Percentiles rank a stretch among this genome's conserved stretches.
Evolutionary conservation across 1,140 invertebrate genomes (phyloP).

Genomic region (Leptoteleia sp.): DNA sequence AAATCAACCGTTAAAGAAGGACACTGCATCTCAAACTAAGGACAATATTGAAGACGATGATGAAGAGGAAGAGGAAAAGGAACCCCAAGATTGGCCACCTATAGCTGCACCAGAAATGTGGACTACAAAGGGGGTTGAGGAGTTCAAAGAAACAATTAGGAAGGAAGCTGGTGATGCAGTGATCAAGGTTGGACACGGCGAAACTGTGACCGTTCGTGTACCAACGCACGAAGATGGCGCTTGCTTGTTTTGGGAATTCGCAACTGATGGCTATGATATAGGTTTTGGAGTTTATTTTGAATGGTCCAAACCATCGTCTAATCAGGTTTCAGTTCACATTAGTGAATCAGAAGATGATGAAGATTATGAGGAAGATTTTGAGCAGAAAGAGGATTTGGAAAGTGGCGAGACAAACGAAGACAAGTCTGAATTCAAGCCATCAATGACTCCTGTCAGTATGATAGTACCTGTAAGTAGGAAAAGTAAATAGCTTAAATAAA

Average conservation of each 20-base stretch:
- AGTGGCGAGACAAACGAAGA: slow-evolving; percentile 74
- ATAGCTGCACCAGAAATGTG: slow-evolving; percentile 95
- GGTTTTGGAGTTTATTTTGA: slow-evolving; percentile 99
- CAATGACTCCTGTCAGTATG: slow-evolving; percentile 75
- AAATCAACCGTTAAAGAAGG: slow-evolving; percentile 75
- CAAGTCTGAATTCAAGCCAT: slow-evolving; percentile 73
- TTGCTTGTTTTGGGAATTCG: slow-evolving; percentile 99
- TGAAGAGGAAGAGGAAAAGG: slow-evolving; percentile 54
- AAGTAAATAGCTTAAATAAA: too few relatives aligned
- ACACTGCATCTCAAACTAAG: slow-evolving; percentile 53
- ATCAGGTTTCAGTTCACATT: slow-evolving; percentile 93
- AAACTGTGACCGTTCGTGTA: slow-evolving; percentile 98
- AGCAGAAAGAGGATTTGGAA: slow-evolving; percentile 84
- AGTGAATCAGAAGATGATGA: slow-evolving; percentile 96
- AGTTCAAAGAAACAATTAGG: slow-evolving; percentile 94
- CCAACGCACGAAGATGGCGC: slow-evolving; percentile 97
- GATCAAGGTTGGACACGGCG: slow-evolving; percentile 97
- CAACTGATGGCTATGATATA: slow-evolving; percentile 98
- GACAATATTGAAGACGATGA: slow-evolving; percentile 65
- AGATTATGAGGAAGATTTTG: slow-evolving; percentile 89
- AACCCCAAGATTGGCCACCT: slow-evolving; percentile 74
- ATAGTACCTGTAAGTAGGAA: slow-evolving; percentile 77
- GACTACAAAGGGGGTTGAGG: slow-evolving; percentile 94
- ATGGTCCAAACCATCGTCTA: slow-evolving; percentile 93
- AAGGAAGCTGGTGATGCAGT: slow-evolving; percentile 96